Evolutionary conservation across 2,113 vertebrate species (phyloP).

Genomic region (Oreochromis niloticus): DNA sequence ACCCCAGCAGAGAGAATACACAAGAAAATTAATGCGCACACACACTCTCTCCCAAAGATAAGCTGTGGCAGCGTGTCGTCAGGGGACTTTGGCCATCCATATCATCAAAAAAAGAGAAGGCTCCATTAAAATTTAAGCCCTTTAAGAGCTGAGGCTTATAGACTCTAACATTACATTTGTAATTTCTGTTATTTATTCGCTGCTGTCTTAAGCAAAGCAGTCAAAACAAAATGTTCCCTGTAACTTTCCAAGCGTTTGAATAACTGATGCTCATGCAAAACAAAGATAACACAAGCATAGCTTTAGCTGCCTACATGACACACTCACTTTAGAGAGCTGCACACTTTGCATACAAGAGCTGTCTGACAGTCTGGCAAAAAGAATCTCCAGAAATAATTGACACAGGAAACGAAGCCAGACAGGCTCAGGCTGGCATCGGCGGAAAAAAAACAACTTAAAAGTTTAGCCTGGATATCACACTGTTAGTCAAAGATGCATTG

Average conservation of each 20-base stretch:
- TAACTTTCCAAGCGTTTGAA: background rate
- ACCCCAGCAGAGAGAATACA: slow-evolving; percentile 49
- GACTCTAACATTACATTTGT: slow-evolving; percentile 20
- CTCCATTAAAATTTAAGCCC: slow-evolving; percentile 43
- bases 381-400: slow-evolving; percentile 36
- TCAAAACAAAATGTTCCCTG: background rate
- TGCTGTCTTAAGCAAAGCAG: background rate
- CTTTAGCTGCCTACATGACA: background rate
- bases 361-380: slow-evolving; percentile 20
- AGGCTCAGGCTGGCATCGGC: background rate
- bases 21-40: slow-evolving; percentile 65
- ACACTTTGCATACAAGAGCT: slow-evolving; percentile 7
- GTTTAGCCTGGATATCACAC: slow-evolving; percentile 29
- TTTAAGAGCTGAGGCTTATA: slow-evolving; percentile 26
- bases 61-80: slow-evolving; percentile 53
- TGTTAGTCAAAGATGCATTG: slow-evolving; percentile 30
- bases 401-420: slow-evolving; percentile 1
- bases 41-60: slow-evolving; percentile 60
- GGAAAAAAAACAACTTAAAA: slow-evolving; percentile 9
- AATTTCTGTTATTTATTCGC: slow-evolving; percentile 33
- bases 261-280: background rate
- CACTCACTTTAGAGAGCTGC: background rate
- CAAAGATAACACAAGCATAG: slow-evolving; percentile 6
- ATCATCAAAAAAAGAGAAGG: slow-evolving; percentile 47
- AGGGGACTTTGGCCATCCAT: slow-evolving; percentile 51